A percentile compares a stretch with the other conserved stretches of the same genome.
Evolutionary conservation across 2,113 vertebrate species (phyloP).

Genomic region (Silurus asotus): DNA sequence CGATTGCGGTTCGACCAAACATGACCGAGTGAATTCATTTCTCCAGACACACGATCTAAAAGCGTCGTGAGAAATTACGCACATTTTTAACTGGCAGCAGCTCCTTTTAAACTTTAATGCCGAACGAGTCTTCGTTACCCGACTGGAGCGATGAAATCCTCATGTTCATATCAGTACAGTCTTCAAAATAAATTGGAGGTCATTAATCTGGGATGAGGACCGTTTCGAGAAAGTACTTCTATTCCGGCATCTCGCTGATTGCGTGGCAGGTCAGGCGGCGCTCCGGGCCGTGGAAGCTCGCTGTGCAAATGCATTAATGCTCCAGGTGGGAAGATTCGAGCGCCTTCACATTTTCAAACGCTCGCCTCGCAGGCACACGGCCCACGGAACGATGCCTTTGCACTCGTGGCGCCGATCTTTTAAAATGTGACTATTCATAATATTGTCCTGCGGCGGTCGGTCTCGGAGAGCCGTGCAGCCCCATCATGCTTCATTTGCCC

Average conservation of each 20-base stretch:
- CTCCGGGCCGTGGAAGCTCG: neutral
- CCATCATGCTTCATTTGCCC: conserved; percentile 47
- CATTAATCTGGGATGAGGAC: conserved; percentile 10
- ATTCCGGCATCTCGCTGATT: neutral
- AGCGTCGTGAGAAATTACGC: neutral
- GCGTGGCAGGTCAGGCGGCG: neutral
- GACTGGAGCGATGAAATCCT: neutral
- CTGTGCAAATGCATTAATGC: conserved; percentile 33
- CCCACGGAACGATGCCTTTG: neutral
- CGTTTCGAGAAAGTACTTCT: neutral
- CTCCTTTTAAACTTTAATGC: neutral
- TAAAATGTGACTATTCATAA: conserved; percentile 29
- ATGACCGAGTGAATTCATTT: neutral
- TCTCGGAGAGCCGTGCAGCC: conserved; percentile 1
- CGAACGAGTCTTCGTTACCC: neutral
- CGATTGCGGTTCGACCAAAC: too few species aligned
- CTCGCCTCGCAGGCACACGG: neutral
- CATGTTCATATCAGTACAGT: neutral
- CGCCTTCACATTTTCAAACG: neutral
- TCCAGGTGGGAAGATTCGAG: neutral
- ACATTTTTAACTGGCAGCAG: neutral
- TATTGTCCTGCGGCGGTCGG: conserved; percentile 20
- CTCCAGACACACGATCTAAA: neutral
- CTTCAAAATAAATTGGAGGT: conserved; percentile 17
- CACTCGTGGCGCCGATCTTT: conserved; percentile 18